Percentiles rank a stretch among this genome's conserved stretches.
These are phyloP conservation scores for Tragelaphus eurycerus DNA, from an alignment of 2,797 vertebrate species.

Conservation along the genomic window DNA sequence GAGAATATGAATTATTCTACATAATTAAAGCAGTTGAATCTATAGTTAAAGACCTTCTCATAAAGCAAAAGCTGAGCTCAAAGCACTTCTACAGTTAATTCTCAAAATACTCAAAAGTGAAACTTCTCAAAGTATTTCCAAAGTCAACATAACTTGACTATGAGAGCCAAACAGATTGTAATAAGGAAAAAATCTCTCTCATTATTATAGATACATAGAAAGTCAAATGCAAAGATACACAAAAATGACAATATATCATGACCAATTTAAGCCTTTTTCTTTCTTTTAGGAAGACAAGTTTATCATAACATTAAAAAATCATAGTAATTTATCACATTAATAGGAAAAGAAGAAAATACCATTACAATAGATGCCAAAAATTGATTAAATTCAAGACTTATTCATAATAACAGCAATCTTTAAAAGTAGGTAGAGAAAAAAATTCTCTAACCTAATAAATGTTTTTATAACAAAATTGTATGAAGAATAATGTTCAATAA, in stretches of 20 bases:
- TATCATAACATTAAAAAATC: not conserved
- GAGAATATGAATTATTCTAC: not conserved
- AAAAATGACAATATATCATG: not conserved
- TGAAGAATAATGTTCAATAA: not conserved
- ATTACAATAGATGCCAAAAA: not conserved
- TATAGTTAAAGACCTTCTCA: not conserved
- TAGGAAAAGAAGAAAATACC: not conserved
- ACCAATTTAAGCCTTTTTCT: not conserved
- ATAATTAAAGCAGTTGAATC: not conserved
- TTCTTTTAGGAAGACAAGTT: not conserved
- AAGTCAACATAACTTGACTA: not conserved
- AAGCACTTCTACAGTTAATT: not conserved
- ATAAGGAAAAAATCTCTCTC: not conserved
- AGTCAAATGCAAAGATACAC: not conserved
- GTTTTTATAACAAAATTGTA: not conserved
- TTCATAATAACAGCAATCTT: not conserved
- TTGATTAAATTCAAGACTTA: not conserved
- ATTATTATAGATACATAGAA: not conserved
- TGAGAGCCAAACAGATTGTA: not conserved
- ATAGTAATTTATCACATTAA: not conserved
- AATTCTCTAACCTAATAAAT: not conserved
- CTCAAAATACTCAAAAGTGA: not conserved
- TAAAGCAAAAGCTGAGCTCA: not conserved
- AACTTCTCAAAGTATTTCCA: not conserved
- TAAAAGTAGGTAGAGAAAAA: not conserved